Conservation (phyloP, 2,113 vertebrate genomes). For the Hirundichthys speculiger region DNA sequence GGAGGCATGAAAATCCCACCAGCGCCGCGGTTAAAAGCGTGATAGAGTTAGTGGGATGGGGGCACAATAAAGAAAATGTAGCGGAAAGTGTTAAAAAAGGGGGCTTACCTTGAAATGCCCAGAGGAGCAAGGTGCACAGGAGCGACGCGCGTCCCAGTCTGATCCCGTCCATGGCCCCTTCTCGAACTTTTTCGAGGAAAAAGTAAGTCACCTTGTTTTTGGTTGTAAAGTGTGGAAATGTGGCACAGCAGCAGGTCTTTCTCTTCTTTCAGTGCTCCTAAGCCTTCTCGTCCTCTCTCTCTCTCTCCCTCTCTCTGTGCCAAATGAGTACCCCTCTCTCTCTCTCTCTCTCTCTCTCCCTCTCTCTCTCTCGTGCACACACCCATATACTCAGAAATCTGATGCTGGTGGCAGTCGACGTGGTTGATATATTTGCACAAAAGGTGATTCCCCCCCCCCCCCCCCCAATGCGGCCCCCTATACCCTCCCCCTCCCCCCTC, state of each 20-base stretch:
- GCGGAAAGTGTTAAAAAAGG: conserved; percentile 5
- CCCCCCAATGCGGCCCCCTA: conserved; percentile 9
- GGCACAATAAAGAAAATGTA: not conserved
- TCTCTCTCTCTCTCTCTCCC: conserved; percentile 40
- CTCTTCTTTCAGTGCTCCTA: conserved; percentile 56
- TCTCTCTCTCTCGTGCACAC: conserved; percentile 1
- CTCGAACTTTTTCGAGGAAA: conserved; percentile 44
- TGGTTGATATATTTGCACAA: conserved; percentile 86
- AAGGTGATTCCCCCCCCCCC: conserved; percentile 76
- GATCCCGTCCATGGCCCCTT: conserved; percentile 71
- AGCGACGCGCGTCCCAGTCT: conserved; percentile 65
- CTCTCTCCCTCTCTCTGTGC: conserved; percentile 45
- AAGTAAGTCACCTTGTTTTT: conserved; percentile 41
- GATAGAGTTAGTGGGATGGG: conserved; percentile 19
- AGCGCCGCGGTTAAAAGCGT: not conserved
- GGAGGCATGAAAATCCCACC: conserved; percentile 22
- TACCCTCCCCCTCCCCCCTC: conserved; percentile 12
- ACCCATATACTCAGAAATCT: conserved; percentile 73
- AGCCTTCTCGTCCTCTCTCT: conserved; percentile 47
- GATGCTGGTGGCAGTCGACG: conserved; percentile 78
- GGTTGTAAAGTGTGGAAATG: conserved; percentile 17
- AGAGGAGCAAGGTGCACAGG: conserved; percentile 74
- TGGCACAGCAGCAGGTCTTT: conserved; percentile 49
- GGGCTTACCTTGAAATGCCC: conserved; percentile 72
- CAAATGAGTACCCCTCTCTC: conserved; percentile 37